A percentile compares a stretch with the other conserved stretches of the same genome.
phyloP scores from a whole-genome alignment of 2,888 invertebrate genomes.

The Coelogynopora nodosa region DNA sequence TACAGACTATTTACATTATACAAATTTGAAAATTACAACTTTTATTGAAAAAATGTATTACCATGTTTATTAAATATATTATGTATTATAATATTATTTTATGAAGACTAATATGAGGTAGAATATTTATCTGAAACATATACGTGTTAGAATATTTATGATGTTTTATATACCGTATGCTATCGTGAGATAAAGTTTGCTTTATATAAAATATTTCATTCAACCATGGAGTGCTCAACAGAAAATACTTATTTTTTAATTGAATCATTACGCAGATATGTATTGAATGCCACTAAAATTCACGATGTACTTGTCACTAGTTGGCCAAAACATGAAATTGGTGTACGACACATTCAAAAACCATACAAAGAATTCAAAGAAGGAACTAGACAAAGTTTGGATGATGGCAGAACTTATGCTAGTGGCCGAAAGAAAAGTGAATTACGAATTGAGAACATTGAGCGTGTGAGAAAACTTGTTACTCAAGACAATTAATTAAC shows the following conservation, averaged over 20 bases:
- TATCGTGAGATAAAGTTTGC: background rate
- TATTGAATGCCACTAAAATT: background rate
- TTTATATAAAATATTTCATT: background rate
- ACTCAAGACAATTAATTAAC: conserved; percentile 3
- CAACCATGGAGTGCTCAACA: background rate
- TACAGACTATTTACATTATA: no score
- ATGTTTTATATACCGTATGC: background rate
- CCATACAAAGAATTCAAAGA: conserved; percentile 3
- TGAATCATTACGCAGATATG: conserved; percentile 12
- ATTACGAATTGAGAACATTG: conserved; percentile 9
- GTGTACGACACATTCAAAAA: background rate
- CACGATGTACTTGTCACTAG: background rate
- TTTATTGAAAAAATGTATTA: no score
- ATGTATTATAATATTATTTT: no score
- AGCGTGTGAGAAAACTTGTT: conserved; percentile 2
- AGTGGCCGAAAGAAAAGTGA: conserved; percentile 12
- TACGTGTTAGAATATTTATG: background rate
- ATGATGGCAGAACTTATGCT: conserved; percentile 13
- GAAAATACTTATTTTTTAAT: conserved; percentile 6
- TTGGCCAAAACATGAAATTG: conserved; percentile 18
- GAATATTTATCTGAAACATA: no score
- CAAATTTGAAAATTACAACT: no score
- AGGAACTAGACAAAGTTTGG: conserved; percentile 14
- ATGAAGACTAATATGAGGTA: no score
- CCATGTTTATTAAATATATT: no score